Percentiles rank a stretch among this genome's conserved stretches.
phyloP scores from a whole-genome alignment of 1,140 invertebrate species.

The Drosophila gunungcola region DNA sequence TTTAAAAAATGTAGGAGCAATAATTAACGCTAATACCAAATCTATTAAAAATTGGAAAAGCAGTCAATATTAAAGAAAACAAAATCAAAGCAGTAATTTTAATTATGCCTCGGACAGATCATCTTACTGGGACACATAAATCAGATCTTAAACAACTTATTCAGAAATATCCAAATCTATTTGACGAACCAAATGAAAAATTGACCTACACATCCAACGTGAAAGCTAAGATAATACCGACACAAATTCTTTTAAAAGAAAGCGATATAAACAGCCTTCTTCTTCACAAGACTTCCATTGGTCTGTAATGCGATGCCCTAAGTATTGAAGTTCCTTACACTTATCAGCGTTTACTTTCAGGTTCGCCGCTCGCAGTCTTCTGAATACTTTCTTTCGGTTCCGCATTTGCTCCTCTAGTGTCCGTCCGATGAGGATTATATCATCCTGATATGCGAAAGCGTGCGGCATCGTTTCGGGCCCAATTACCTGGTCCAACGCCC shows the following conservation, averaged over 20 bases:
- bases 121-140: conserved; percentile 20
- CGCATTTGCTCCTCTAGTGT: no score
- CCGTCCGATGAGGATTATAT: no score
- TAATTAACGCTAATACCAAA: no score
- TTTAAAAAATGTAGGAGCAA: no score
- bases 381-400: no score
- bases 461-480: no score
- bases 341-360: no score
- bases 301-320: no score
- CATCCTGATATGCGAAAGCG: no score
- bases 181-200: conserved; percentile 34
- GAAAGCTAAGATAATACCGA: conserved; percentile 36
- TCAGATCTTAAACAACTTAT: conserved; percentile 1
- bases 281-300: not conserved
- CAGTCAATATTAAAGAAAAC: conserved; percentile 22
- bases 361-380: no score
- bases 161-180: conserved; percentile 14
- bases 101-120: conserved; percentile 29
- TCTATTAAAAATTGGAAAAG: not conserved
- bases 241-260: not conserved
- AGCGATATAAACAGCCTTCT: not conserved
- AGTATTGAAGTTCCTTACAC: no score
- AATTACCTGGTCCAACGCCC: no score
- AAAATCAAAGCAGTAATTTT: conserved; percentile 33
- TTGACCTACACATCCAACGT: conserved; percentile 41